Conservation (phyloP, 2,888 invertebrate species). For the Macrophya annulata region DNA sequence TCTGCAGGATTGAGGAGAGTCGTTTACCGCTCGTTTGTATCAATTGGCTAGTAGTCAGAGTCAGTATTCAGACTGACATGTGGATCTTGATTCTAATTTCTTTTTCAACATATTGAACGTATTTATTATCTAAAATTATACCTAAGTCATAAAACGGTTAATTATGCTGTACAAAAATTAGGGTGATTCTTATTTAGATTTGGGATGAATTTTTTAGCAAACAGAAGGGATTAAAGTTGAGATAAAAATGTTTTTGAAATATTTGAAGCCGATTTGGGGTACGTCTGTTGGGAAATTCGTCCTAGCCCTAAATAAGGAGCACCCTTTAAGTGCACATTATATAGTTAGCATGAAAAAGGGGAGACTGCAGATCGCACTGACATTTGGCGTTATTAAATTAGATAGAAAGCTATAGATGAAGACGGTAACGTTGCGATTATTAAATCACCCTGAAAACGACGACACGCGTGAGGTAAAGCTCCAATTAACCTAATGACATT, state of each 20-base stretch:
- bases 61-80: neutral
- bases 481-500: conserved; percentile 31
- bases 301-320: too few relatives aligned
- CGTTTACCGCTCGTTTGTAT: conserved; percentile 44
- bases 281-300: too few relatives aligned
- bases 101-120: neutral
- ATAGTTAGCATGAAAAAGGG: neutral
- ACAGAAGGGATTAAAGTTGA: too few relatives aligned
- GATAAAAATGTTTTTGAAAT: too few relatives aligned
- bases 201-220: too few relatives aligned
- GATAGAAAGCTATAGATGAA: neutral
- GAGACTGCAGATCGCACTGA: neutral
- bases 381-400: conserved; percentile 28
- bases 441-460: conserved; percentile 21
- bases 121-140: neutral
- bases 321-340: too few relatives aligned
- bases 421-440: conserved; percentile 10
- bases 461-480: conserved; percentile 31
- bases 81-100: neutral
- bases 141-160: neutral
- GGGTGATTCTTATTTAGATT: too few relatives aligned
- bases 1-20: conserved; percentile 14
- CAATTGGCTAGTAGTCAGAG: conserved; percentile 42
- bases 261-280: too few relatives aligned
- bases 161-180: neutral